phyloP scores from a whole-genome alignment of 2,888 invertebrate species.

The Agonum fuliginosum region DNA sequence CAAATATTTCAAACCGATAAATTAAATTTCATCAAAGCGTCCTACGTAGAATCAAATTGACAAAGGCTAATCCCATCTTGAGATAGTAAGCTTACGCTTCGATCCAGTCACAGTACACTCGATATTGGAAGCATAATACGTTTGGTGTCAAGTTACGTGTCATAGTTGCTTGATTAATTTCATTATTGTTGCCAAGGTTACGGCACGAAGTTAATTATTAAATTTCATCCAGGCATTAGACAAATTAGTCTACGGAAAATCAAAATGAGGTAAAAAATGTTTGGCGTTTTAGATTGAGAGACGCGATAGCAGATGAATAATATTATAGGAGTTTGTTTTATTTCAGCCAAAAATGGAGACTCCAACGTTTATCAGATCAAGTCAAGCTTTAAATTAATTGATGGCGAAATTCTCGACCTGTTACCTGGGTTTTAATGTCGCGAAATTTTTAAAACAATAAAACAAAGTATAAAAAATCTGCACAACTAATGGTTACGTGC shows the following conservation, averaged over 20 bases:
- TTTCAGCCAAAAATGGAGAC: too few relatives aligned
- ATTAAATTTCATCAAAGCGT: background rate
- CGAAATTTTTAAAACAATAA: too few relatives aligned
- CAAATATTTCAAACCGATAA: background rate
- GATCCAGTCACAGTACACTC: background rate
- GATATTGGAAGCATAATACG: background rate
- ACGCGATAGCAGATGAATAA: too few relatives aligned
- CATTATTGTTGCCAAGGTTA: slow-evolving; percentile 3
- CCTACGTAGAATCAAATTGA: background rate
- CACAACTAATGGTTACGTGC: too few relatives aligned
- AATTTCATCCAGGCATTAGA: background rate
- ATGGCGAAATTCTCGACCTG: too few relatives aligned
- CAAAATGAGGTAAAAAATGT: background rate
- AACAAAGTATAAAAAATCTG: too few relatives aligned
- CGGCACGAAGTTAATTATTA: background rate
- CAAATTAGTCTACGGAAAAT: background rate
- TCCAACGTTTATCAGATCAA: too few relatives aligned
- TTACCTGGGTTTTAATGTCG: too few relatives aligned
- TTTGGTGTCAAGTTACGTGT: background rate
- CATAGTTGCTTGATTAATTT: background rate
- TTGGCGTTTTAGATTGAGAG: too few relatives aligned
- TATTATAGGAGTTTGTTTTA: too few relatives aligned
- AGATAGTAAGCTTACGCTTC: background rate
- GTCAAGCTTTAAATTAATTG: too few relatives aligned
- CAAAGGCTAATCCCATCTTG: background rate